Percentiles rank a stretch among this genome's conserved stretches.
Evolutionary conservation across 2,113 vertebrate genomes (phyloP).

Genomic region (Larimichthys crocea): DNA sequence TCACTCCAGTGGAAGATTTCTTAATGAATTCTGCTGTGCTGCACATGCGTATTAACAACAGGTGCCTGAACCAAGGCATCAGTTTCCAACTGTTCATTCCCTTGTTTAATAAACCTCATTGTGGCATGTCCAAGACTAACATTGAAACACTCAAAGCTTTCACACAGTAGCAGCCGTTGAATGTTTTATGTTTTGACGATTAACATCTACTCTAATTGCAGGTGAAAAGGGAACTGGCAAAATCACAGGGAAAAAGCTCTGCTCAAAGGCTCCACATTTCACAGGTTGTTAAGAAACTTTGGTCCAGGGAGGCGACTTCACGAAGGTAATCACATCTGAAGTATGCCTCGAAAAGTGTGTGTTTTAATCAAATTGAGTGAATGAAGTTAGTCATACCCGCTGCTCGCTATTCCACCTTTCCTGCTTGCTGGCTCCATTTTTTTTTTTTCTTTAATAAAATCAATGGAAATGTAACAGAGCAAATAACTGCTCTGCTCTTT

Average conservation of each 20-base stretch:
- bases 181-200: slow-evolving; percentile 7
- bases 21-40: slow-evolving; percentile 39
- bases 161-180: background rate
- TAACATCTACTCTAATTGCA: slow-evolving; percentile 71
- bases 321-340: slow-evolving; percentile 88
- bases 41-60: slow-evolving; percentile 12
- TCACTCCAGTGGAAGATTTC: slow-evolving; percentile 16
- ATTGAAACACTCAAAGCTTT: slow-evolving; percentile 3
- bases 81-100: slow-evolving; percentile 16
- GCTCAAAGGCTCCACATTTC: slow-evolving; percentile 99
- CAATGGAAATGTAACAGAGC: background rate
- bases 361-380: background rate
- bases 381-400: background rate
- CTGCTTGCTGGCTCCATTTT: background rate
- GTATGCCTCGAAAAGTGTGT: background rate
- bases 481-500: background rate
- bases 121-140: background rate
- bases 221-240: slow-evolving; percentile 96
- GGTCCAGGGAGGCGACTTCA: slow-evolving; percentile 99
- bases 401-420: background rate
- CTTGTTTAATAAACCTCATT: slow-evolving; percentile 5
- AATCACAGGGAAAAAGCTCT: slow-evolving; percentile 96
- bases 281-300: slow-evolving; percentile 99
- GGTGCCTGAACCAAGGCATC: slow-evolving; percentile 28
- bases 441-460: background rate